Conservation (phyloP, 2,113 vertebrate genomes). For the Ceyx melanurus region DNA sequence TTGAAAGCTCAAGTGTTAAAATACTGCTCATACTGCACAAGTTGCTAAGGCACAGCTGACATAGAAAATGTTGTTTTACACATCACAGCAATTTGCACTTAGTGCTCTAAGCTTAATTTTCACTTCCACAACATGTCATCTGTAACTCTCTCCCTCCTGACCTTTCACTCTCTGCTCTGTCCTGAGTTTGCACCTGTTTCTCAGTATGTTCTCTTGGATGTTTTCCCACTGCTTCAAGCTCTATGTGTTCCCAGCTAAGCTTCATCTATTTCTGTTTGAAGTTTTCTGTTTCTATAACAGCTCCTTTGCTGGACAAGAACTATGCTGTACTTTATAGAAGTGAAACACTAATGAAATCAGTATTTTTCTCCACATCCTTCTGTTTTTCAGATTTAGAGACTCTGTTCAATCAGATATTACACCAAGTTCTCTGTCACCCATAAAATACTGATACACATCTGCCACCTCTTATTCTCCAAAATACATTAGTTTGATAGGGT, state of each 20-base stretch:
- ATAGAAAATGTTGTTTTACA: background rate
- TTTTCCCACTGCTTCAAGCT: background rate
- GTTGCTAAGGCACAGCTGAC: background rate
- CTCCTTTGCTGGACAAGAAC: background rate
- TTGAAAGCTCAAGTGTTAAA: background rate
- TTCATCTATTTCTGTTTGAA: background rate
- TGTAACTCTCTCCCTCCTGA: background rate
- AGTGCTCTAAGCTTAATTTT: background rate
- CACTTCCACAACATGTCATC: background rate
- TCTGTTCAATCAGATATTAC: background rate
- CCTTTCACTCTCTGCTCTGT: background rate
- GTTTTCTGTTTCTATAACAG: background rate
- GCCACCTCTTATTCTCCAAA: background rate
- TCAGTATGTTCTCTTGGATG: background rate
- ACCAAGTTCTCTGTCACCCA: background rate
- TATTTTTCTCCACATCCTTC: background rate
- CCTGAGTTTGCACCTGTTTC: background rate
- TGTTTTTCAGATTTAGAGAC: background rate
- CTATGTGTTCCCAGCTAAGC: background rate
- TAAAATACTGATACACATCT: background rate
- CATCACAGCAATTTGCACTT: background rate
- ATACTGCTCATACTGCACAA: background rate
- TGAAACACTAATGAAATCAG: background rate
- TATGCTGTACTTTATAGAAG: background rate
- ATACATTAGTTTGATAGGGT: background rate